Percentiles rank a stretch among this genome's conserved stretches.
Evolutionary conservation across 2,113 vertebrate species (phyloP).

Genomic region (Prionailurus viverrinus): DNA sequence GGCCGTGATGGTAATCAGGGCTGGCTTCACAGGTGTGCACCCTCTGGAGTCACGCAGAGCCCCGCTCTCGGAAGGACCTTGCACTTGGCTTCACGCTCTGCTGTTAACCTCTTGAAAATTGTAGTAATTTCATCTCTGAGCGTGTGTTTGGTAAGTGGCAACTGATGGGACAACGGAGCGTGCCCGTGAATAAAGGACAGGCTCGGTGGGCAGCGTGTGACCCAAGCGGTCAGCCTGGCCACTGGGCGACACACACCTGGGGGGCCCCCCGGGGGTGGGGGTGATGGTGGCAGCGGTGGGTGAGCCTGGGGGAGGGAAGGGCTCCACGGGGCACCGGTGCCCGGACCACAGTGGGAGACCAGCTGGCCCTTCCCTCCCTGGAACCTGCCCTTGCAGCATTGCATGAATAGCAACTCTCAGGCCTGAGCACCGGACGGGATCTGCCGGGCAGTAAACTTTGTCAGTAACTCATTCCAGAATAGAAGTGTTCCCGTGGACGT

Average conservation of each 20-base stretch:
- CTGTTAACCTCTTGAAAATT: not conserved
- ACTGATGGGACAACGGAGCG: not conserved
- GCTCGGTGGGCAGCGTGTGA: rapidly evolving
- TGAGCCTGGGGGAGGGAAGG: no score
- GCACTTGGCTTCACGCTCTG: rapidly evolving
- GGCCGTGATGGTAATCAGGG: rapidly evolving
- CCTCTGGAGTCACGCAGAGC: not conserved
- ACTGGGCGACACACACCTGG: not conserved
- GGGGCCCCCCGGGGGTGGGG: not conserved
- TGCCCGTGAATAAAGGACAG: rapidly evolving
- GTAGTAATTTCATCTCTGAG: not conserved
- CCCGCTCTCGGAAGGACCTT: not conserved
- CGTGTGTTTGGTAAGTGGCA: not conserved
- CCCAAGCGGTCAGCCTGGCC: not conserved
- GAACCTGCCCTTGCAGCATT: not conserved
- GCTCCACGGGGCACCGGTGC: rapidly evolving
- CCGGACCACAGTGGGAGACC: not conserved
- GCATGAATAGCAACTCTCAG: not conserved
- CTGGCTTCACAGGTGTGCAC: not conserved
- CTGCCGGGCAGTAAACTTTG: not conserved
- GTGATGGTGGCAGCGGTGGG: not conserved
- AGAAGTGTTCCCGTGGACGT: not conserved
- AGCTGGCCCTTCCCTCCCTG: no score
- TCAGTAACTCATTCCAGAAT: not conserved
- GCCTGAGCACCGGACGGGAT: not conserved